Evolutionary conservation across 2,888 invertebrate genomes (phyloP), one percentile per base, ranked within the genome.

Genomic region (Synergus laeviventris): DNA sequence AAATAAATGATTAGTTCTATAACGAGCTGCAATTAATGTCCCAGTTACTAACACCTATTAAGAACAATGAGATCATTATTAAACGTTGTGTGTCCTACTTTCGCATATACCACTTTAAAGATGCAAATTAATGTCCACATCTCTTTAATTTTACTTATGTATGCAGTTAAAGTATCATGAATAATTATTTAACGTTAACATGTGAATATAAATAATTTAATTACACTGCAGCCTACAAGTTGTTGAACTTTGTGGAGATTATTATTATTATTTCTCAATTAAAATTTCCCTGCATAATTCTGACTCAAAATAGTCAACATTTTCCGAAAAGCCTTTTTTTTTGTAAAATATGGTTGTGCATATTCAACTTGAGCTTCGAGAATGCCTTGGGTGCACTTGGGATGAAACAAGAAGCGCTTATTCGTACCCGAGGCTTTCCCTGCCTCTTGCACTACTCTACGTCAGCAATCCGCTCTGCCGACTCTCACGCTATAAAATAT

Each of bases 371-470:
- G 45, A 21, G 16, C 36, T 31, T 36, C n/a, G 16, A 49, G 31
- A 70, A n/a, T 16, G 70, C 70, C 70, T 54, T 36, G n/a, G 70
- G 70, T 70, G 70, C 70, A 70, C 49, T 70, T 70, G 70, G 31
- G 31, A 18, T 70, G 70, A 70, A 54, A 70, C 70, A 70, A 70
- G 70, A 70, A 70, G 49, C 11, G 45, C 70, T 54, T 49, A 70
- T 49, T 70, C 31, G 49, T 70, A 49, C 70, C 49, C 36, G 31
- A 49, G 70, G 70, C 45, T 49, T 70, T 45, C 21, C 14, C 64
- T 42, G 24, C 16, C 64, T 42, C 45, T 49, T 70, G 66, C 66
- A 70, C 66, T 31, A 70, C 49, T 70, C 31, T n/a, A 70, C 31
- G 45, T 31, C 49, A 70, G 70, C 24, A 70, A 70, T 49, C 49